Conservation (phyloP, 2,888 invertebrate species). For the Podotricha telesiphe region DNA sequence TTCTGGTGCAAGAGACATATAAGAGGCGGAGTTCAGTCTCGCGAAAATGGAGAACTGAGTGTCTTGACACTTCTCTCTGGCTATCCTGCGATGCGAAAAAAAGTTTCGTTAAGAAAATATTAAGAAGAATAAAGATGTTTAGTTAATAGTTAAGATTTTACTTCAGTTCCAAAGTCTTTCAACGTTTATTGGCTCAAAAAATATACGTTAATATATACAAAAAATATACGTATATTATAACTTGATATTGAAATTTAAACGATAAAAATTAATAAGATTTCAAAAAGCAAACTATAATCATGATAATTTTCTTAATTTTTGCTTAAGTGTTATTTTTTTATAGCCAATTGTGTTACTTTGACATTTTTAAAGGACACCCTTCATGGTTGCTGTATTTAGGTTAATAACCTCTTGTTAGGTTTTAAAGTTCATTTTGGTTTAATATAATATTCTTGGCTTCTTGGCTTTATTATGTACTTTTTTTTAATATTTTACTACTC, state of each 20-base stretch:
- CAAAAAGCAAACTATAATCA: not conserved
- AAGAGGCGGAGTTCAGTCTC: no score
- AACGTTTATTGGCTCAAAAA: not conserved
- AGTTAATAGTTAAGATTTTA: not conserved
- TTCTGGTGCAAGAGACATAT: no score
- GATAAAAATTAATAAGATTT: not conserved
- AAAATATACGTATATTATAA: not conserved
- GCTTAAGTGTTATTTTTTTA: not conserved
- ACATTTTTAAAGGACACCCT: conserved; percentile 10
- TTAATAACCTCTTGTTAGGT: conserved; percentile 4
- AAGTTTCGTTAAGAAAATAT: no score
- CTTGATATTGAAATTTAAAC: not conserved
- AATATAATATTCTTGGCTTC: not conserved
- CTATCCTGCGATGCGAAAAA: no score
- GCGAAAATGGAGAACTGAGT: no score
- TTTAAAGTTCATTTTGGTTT: not conserved
- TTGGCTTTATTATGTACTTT: not conserved
- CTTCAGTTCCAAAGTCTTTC: not conserved
- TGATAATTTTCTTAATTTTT: not conserved
- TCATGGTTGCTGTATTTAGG: conserved; percentile 1
- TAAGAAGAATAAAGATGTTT: no score
- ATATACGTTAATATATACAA: no score
- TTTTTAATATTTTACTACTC: not conserved
- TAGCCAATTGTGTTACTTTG: not conserved
- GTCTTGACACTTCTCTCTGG: no score